Evolutionary conservation across 1,140 invertebrate species (phyloP), one percentile per base, ranked within the genome.

Genomic region (Eubasilissa regina): DNA sequence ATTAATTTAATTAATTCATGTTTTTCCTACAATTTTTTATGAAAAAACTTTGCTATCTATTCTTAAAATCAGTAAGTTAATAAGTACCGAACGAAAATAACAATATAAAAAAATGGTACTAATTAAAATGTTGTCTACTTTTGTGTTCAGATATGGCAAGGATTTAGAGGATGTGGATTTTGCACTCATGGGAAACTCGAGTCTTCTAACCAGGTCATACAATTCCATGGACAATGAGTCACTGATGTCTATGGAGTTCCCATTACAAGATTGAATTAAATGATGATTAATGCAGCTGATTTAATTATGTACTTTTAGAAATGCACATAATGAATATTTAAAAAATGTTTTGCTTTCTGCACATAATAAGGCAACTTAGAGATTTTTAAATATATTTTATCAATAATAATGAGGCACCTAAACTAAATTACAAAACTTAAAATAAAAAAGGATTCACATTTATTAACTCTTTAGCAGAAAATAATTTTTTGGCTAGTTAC

Each of bases 171-270:
- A 83, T 70, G 48, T 79, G 13, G 82, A 83, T 55, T 81, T 83
- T 79, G 77, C 75, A 12, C 21, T 83, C 13, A 81, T 83, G 82
- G 77, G 75, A 44, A 83, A 83, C 72, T 83, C 82, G 19, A 75
- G 80, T 48, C 56, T 83, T 13, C 48, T 83, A 19, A 83, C 66
- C 4, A 80, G 78, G 17, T 83, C 82, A 3, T 79, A 45, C 35
- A 81, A 77, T 77, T 83, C 82, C 19, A 66, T 77, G 45, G 82
- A 83, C 56, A 81, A 70, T 66, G 82, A 83, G 73, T 81, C 82
- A 6, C 19, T 83, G 17, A 73, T 77, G 62, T 77, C 82, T 25
- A 83, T 77, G 64, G 82, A 83, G 56, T 83, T 76, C 43, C 79
- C 72, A 25, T 48, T 83, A 53, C 76, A 77, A 77, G 79, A 83